Conservation (phyloP, 2,113 vertebrate genomes). For the Cololabis saira region DNA sequence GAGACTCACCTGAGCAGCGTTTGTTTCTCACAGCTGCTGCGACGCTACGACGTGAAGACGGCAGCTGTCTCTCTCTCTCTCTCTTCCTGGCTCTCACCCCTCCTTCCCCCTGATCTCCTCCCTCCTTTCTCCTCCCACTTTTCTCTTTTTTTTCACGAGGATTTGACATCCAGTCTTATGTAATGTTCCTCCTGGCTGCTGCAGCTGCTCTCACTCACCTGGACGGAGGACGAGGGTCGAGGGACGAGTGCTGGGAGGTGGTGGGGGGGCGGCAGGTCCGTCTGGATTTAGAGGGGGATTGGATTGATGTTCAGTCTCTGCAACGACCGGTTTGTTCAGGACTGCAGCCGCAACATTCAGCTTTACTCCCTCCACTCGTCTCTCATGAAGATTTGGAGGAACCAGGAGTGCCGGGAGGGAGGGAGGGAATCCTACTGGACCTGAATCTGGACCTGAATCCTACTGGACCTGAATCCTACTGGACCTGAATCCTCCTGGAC, state of each 20-base stretch:
- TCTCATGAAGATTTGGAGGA: no score
- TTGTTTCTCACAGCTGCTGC: no score
- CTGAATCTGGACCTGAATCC: constrained; percentile 1
- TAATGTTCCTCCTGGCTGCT: constrained; percentile 6
- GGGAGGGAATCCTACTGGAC: constrained; percentile 4
- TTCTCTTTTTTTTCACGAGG: constrained; percentile 28
- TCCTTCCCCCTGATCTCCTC: constrained; percentile 35
- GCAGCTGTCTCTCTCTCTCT: constrained; percentile 16
- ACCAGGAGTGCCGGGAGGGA: no score
- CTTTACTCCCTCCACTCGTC: no score
- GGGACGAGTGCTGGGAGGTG: no score
- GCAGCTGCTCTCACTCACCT: constrained; percentile 30
- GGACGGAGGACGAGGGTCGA: constrained; percentile 33
- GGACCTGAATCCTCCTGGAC: no score
- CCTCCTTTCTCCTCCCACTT: constrained; percentile 33
- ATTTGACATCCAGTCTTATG: constrained; percentile 56
- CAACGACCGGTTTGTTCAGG: constrained; percentile 42
- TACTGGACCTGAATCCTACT: no score
- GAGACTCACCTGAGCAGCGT: no score
- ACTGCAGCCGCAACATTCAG: not conserved
- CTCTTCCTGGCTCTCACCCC: constrained; percentile 41
- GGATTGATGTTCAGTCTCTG: constrained; percentile 33
- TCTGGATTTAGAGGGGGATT: constrained; percentile 33
- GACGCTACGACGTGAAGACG: not conserved
- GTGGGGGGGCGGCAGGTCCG: no score